Evolutionary conservation across 2,797 vertebrate genomes (phyloP), one percentile per base, ranked within the genome.

Genomic region (Phoeniculus purpureus): DNA sequence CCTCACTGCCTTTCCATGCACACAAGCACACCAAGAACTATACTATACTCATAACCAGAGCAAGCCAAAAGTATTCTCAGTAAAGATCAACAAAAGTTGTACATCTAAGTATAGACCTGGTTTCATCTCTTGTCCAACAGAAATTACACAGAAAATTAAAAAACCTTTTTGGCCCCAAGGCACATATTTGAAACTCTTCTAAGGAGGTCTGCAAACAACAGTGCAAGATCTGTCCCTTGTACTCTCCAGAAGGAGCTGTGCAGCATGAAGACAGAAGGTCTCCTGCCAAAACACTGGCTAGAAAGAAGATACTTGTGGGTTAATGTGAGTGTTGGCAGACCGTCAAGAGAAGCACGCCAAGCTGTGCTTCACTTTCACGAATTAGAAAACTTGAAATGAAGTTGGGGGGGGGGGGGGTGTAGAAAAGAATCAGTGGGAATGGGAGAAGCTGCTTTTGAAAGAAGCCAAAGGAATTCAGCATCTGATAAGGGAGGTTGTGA

Each of bases 271-370:
- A 78, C n/a, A 80, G 70, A 80, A 67, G 37, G 72, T 73, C 79
- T 64, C 45, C 65, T 87, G 85, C 75, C 76, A 92, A 89, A 87
- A 89, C 51, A 12, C 65, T 84, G 61, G 37, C 37, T 85, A 45
- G 45, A 55, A 94, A 40, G 47, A 83, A 82, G 82, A 59, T 58
- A 68, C 70, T 87, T 91, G 67, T 58, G 81, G 90, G 81, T 92
- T 91, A 91, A 84, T 59, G 75, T 79, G 84, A 64, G 64, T 68
- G 79, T 88, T 93, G 74, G 75, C 92, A 92, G 32, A 81, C 52
- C 64, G 59, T 92, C 62, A 70, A 66, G 59, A 78, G 64, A 90
- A 75, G 74, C 16, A 76, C 81, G 93, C 71, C 71, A 88, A 87
- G 56, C 55, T 61, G 45, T 86, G 75, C 71, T 91, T 78, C 80